Conservation (phyloP, 2,113 vertebrate species). For the Sylvilagus bachmani region DNA sequence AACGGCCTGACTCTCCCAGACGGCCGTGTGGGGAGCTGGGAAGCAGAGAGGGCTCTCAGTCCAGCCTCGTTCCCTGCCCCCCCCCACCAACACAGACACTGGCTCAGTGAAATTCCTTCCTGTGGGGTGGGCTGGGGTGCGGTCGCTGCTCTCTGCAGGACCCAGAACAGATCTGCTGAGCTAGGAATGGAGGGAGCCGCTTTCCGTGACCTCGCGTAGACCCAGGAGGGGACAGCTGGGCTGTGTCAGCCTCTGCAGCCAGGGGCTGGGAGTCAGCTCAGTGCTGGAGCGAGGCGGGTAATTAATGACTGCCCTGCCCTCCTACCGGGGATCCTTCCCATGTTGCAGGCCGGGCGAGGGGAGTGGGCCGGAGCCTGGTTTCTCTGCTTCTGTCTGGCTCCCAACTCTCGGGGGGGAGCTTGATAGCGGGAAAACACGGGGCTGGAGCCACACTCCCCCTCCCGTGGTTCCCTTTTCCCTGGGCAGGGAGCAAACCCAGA, state of each 20-base stretch:
- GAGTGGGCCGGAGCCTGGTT: not conserved
- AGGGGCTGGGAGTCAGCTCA: not conserved
- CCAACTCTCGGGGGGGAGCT: not conserved
- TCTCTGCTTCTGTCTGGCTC: not conserved
- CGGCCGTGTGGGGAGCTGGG: not conserved
- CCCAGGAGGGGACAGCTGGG: conserved; percentile 11
- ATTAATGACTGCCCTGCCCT: conserved; percentile 41
- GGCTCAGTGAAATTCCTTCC: conserved; percentile 21
- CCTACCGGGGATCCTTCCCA: not conserved
- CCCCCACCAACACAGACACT: not conserved
- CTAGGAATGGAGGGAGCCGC: not conserved
- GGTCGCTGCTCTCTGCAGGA: conserved; percentile 1
- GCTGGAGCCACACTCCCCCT: accelerated
- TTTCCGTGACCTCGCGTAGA: not conserved
- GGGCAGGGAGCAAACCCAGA: not conserved
- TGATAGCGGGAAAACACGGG: not conserved
- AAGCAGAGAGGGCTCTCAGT: not conserved
- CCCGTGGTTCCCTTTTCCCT: not conserved
- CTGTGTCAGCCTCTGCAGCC: conserved; percentile 47
- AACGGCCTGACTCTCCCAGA: not conserved
- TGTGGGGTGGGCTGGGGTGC: not conserved
- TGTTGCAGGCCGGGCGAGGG: not conserved
- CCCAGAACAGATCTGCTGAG: conserved; percentile 52
- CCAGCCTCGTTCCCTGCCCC: not conserved
- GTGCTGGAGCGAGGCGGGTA: not conserved